These are phyloP conservation scores for Prorops nasuta DNA, from an alignment of 1,140 invertebrate genomes.

Conservation along the genomic window DNA sequence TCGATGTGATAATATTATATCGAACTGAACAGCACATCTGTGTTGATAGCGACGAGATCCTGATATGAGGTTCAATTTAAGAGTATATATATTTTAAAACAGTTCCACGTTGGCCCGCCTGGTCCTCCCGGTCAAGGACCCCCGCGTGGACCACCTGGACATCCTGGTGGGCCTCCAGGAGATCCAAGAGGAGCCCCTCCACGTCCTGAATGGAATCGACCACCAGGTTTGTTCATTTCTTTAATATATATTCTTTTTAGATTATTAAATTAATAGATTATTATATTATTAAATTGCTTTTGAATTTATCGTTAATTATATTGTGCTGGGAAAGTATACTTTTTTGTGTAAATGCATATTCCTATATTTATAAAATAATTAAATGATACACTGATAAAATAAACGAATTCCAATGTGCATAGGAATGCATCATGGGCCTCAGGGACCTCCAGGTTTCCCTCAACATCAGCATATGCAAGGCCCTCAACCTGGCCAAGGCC, in stretches of 20 bases:
- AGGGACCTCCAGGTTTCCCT: slow-evolving; percentile 58
- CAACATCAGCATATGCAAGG: slow-evolving; percentile 73
- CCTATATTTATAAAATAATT: no score
- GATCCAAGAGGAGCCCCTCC: slow-evolving; percentile 64
- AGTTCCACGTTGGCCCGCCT: slow-evolving; percentile 67
- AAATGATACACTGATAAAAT: no score
- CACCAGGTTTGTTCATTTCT: slow-evolving; percentile 55
- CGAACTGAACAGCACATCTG: background rate
- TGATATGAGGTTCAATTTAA: background rate
- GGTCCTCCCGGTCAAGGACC: slow-evolving; percentile 63
- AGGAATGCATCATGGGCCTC: slow-evolving; percentile 56
- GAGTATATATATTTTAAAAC: slow-evolving; percentile 15
- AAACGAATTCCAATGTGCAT: slow-evolving; percentile 39
- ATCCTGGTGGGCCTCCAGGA: slow-evolving; percentile 54
- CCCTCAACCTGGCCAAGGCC: slow-evolving; percentile 58
- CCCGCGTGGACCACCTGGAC: slow-evolving; percentile 62
- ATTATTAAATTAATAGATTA: no score
- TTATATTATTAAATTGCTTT: no score
- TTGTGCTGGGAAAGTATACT: no score
- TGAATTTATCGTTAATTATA: no score
- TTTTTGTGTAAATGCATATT: no score
- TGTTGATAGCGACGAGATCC: background rate
- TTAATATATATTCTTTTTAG: slow-evolving; percentile 8
- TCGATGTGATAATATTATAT: no score
- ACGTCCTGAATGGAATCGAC: slow-evolving; percentile 74